Evolutionary conservation across 2,888 invertebrate species (phyloP), one percentile per base, ranked within the genome.

Genomic region (Amaurobius ferox): DNA sequence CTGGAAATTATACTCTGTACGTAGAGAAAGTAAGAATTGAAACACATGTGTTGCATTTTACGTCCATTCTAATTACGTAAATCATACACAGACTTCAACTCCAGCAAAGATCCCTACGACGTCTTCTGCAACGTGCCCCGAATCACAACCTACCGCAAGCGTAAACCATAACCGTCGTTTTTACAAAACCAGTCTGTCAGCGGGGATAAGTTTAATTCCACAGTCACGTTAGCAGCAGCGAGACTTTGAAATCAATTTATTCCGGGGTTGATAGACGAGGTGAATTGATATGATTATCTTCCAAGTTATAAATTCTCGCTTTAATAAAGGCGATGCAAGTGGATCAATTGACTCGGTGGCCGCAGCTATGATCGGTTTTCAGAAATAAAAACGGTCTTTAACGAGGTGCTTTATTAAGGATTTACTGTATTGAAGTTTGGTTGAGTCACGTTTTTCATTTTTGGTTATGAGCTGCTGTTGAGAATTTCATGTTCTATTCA

Each of bases 121-220:
- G 35, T 7, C 35, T 55, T 55, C 23, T n/a, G n/a, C 5, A 55
- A 55, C 55, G 55, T 55, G 55, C 23, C 23, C 2, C 23, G 55
- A 19, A 55, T 55, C 23, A 23, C 11, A 23, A 55, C 23, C 23
- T 1, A 23, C 23, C 55, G 19, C 11, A 19, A 55, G 23, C 5
- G 55, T 16, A 44, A 44, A 55, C 23, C 55, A 55, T 44, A 23
- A 55, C 55, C 23, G 55, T 23, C 55, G 2, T 23, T 13, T 55
- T 55, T 55, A 11, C 19, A 23, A 23, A 55, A 55, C 55, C 55
- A 23, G 55, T 55, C 55, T 55, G 55, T 55, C 55, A 55, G 55
- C 55, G 11, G 23, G 0, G 23, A 5, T n/a, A n/a, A n/a, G 5
- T 55, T 55, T 55, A 55, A 55, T 23, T 19, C 55, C 16, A 19